Evolutionary conservation across 2,797 vertebrate genomes (phyloP).

Genomic region (Acanthopagrus latus): DNA sequence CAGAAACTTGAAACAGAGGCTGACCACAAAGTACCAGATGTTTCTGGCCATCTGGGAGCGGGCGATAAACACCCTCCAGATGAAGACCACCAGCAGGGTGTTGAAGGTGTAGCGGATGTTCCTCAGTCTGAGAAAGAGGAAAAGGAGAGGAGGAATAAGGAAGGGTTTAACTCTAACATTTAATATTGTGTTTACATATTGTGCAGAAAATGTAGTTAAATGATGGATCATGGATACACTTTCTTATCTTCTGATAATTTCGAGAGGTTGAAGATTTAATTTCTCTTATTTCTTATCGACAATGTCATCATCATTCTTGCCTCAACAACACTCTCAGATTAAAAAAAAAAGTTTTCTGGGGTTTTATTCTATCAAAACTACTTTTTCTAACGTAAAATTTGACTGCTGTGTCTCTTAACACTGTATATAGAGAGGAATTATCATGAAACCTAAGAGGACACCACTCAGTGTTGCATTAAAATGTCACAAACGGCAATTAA

Average conservation of each 20-base stretch:
- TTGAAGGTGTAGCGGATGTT: slow-evolving; percentile 96
- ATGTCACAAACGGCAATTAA: background rate
- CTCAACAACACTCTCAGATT: background rate
- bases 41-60: slow-evolving; percentile 96
- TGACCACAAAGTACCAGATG: slow-evolving; percentile 97
- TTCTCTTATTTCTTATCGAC: background rate
- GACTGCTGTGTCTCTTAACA: background rate
- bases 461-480: background rate
- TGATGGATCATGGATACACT: background rate
- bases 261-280: background rate
- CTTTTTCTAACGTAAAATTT: background rate
- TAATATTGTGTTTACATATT: background rate
- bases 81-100: slow-evolving; percentile 90
- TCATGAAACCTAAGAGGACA: background rate
- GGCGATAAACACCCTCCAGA: slow-evolving; percentile 96
- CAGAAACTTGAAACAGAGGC: slow-evolving; percentile 96
- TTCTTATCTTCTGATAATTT: background rate
- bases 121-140: slow-evolving; percentile 86
- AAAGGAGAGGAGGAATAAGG: background rate
- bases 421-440: background rate
- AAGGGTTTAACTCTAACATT: background rate
- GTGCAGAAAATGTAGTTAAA: background rate
- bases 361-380: background rate
- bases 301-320: background rate
- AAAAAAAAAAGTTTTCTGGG: background rate